Percentiles rank a stretch among this genome's conserved stretches.
These are phyloP conservation scores for Lontra canadensis DNA, from an alignment of 2,113 vertebrate genomes.

Conservation along the genomic window DNA sequence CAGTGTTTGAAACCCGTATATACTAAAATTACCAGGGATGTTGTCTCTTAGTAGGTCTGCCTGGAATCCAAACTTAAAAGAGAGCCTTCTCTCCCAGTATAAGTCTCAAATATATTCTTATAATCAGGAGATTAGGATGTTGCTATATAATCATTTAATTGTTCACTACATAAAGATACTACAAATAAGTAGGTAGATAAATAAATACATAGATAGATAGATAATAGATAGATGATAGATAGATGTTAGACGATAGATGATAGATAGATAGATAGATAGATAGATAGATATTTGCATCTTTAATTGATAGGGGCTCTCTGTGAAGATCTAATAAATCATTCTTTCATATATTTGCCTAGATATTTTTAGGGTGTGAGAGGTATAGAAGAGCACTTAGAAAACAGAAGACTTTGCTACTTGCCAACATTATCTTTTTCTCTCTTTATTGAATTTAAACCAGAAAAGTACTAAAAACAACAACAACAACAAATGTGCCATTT, in stretches of 20 bases:
- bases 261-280: no score
- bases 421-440: background rate
- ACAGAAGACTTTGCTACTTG: background rate
- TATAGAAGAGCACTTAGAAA: rapidly evolving
- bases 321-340: background rate
- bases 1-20: background rate
- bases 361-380: background rate
- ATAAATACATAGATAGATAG: background rate
- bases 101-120: background rate
- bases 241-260: background rate
- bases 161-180: background rate
- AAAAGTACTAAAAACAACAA: background rate
- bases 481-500: background rate
- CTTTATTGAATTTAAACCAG: background rate
- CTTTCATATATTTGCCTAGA: background rate
- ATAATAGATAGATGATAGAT: no score
- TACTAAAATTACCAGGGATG: background rate
- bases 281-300: background rate
- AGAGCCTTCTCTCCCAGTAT: background rate
- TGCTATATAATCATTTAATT: background rate
- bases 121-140: background rate
- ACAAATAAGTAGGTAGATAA: background rate
- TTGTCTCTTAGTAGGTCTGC: background rate
- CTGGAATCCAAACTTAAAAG: background rate
- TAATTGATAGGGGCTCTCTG: background rate